Conservation (phyloP, 1,140 invertebrate species). For the Papilio aristodemus region DNA sequence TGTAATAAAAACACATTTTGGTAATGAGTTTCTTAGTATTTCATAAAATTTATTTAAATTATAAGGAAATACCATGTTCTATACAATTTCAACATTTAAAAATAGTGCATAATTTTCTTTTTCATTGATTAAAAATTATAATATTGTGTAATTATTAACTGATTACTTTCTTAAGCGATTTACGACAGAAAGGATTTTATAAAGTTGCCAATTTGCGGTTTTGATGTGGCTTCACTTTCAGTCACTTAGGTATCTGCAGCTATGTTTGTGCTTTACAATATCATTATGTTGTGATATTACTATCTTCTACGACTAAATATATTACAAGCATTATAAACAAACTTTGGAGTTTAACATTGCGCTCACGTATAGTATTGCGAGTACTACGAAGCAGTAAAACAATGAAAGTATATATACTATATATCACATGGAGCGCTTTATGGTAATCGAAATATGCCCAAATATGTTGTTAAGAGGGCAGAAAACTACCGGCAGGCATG, state of each 20-base stretch:
- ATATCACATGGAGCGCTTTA: conserved; percentile 76
- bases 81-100: too few species aligned
- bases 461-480: conserved; percentile 77
- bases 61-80: not conserved
- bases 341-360: conserved; percentile 23
- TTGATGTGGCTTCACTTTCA: too few species aligned
- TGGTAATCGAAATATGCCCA: conserved; percentile 80
- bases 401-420: conserved; percentile 70
- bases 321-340: not conserved
- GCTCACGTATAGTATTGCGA: conserved; percentile 17
- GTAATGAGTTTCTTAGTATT: not conserved
- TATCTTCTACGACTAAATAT: too few species aligned
- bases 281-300: too few species aligned
- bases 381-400: conserved; percentile 41
- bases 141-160: too few species aligned
- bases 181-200: too few species aligned
- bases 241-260: too few species aligned
- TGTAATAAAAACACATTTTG: not conserved
- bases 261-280: too few species aligned
- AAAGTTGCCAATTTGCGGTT: too few species aligned
- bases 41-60: not conserved
- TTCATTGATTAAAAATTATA: too few species aligned
- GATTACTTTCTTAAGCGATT: too few species aligned
- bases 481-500: conserved; percentile 76
- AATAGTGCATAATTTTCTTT: too few species aligned